phyloP scores from a whole-genome alignment of 1,140 invertebrate species.

The Phymorhynchus buccinoides region DNA sequence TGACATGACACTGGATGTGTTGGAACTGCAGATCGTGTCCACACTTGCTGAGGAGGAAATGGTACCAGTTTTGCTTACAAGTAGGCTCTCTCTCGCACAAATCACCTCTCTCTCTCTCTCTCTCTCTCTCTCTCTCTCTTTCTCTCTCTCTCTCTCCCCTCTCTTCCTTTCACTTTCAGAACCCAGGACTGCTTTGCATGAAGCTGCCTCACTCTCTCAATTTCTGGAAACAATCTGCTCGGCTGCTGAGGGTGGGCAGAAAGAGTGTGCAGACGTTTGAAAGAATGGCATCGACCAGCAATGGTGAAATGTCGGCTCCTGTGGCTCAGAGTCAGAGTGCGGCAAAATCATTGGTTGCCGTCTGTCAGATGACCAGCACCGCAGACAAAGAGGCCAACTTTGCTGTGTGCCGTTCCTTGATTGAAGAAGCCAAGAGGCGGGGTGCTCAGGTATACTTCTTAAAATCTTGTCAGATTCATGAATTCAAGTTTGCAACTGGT shows the following conservation, averaged over 20 bases:
- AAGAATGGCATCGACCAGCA: conserved; percentile 1
- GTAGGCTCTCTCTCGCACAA: too few relatives aligned
- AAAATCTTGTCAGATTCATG: too few relatives aligned
- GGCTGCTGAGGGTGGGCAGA: not conserved
- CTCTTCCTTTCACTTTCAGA: too few relatives aligned
- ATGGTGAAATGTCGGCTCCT: not conserved
- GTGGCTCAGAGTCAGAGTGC: not conserved
- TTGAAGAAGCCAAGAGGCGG: conserved; percentile 74
- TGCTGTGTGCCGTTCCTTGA: conserved; percentile 71
- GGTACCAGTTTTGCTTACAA: too few relatives aligned
- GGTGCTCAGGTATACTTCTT: conserved; percentile 81
- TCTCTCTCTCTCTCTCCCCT: too few relatives aligned
- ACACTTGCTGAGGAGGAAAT: too few relatives aligned
- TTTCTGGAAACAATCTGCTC: not conserved
- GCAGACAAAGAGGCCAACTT: conserved; percentile 84
- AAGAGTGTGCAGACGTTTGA: not conserved
- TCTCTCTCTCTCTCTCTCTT: too few relatives aligned
- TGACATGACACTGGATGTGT: too few relatives aligned
- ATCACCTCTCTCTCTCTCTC: too few relatives aligned
- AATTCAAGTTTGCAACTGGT: too few relatives aligned
- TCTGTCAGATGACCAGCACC: conserved; percentile 87
- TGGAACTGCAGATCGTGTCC: too few relatives aligned
- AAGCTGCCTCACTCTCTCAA: not conserved
- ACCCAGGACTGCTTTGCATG: not conserved
- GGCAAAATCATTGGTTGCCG: conserved; percentile 77